Percentiles rank a stretch among this genome's conserved stretches.
Evolutionary conservation across 2,888 invertebrate genomes (phyloP).

Genomic region (Exocentrus adspersus): DNA sequence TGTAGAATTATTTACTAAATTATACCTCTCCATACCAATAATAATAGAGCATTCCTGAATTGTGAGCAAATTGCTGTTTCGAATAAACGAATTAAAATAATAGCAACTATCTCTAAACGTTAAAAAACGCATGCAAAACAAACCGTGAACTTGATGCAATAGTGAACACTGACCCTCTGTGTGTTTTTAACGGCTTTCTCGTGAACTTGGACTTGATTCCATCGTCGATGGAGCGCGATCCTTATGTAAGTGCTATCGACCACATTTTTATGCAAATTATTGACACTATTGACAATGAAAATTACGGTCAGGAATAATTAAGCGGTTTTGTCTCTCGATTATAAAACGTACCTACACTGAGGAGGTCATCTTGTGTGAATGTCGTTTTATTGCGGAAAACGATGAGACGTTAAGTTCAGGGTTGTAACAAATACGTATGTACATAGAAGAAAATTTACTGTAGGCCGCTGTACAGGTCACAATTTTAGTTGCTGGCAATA

Average conservation of each 20-base stretch:
- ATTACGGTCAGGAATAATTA: slow-evolving; percentile 38
- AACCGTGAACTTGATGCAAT: slow-evolving; percentile 46
- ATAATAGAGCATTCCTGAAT: not conserved
- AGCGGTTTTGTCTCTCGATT: slow-evolving; percentile 19
- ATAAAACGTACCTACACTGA: not conserved
- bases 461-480: no score
- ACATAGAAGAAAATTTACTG: no score
- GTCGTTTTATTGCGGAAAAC: not conserved
- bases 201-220: slow-evolving; percentile 38
- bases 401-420: no score
- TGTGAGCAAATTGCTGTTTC: no score
- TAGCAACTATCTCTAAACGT: not conserved
- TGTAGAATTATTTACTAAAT: not conserved
- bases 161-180: slow-evolving; percentile 33
- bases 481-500: no score
- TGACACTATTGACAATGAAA: slow-evolving; percentile 48
- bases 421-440: no score
- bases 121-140: slow-evolving; percentile 31
- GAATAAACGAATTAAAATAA: no score
- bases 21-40: not conserved
- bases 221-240: slow-evolving; percentile 25
- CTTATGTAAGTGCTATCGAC: slow-evolving; percentile 49
- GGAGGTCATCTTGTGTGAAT: not conserved
- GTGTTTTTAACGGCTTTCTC: no score
- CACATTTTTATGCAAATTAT: slow-evolving; percentile 52